phyloP scores from a whole-genome alignment of 2,797 vertebrate species.

The Premnoplex brunnescens region DNA sequence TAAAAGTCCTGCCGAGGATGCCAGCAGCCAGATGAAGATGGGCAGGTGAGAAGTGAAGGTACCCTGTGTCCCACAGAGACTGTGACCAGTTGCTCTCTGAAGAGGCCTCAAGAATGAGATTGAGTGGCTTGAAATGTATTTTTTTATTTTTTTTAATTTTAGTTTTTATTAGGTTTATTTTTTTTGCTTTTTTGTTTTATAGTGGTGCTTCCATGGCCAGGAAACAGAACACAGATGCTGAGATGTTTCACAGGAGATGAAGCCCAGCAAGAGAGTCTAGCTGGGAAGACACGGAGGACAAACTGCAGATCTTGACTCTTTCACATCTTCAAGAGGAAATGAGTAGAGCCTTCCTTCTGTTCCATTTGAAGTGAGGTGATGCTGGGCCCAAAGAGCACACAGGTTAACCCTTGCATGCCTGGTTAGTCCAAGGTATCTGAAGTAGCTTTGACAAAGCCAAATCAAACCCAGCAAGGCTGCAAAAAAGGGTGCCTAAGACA shows the following conservation, averaged over 20 bases:
- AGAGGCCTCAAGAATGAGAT: background rate
- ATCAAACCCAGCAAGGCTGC: background rate
- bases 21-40: background rate
- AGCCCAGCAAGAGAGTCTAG: background rate
- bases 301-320: background rate
- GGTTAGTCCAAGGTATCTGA: background rate
- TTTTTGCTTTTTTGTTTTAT: background rate
- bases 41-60: background rate
- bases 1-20: background rate
- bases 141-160: background rate
- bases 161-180: background rate
- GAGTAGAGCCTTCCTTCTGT: background rate
- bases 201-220: background rate
- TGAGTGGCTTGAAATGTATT: background rate
- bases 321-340: background rate
- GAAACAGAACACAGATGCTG: background rate
- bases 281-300: background rate
- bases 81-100: background rate
- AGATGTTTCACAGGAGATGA: background rate
- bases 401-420: background rate
- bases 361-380: background rate
- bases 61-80: no score
- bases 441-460: background rate
- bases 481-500: background rate
- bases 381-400: background rate